Conservation (phyloP, 2,888 invertebrate genomes). For the Mythimna albipuncta region DNA sequence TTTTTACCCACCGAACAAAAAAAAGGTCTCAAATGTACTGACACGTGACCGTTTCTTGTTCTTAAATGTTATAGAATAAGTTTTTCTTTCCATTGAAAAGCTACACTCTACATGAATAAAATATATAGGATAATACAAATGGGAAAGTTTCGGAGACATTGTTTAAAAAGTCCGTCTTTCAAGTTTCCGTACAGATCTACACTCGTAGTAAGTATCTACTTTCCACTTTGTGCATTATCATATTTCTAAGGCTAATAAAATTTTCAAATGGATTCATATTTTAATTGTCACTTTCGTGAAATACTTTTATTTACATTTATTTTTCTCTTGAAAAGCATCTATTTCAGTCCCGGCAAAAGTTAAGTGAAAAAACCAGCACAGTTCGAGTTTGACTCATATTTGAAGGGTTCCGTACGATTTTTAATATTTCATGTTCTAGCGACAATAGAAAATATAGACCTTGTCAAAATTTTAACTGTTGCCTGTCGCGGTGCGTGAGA, state of each 20-base stretch:
- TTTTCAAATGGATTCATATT: constrained; percentile 21
- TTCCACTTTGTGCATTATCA: neutral
- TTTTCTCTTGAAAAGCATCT: constrained; percentile 47
- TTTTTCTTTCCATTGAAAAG: neutral
- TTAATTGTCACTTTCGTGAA: no score
- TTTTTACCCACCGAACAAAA: no score
- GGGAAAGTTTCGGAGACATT: constrained; percentile 6
- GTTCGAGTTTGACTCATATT: no score
- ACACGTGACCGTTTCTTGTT: no score
- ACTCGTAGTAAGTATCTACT: neutral
- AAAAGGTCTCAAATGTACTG: no score
- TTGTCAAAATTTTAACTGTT: no score
- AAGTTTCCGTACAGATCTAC: neutral
- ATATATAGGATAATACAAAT: neutral
- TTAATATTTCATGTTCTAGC: no score
- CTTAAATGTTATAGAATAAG: no score
- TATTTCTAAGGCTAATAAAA: neutral
- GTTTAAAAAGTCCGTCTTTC: constrained; percentile 4
- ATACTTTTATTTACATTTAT: constrained; percentile 7
- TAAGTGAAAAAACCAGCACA: constrained; percentile 25
- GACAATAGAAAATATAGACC: no score
- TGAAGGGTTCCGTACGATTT: no score
- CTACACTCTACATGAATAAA: neutral
- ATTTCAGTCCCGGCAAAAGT: constrained; percentile 24
- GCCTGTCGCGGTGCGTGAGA: no score